phyloP scores from a whole-genome alignment of 2,113 vertebrate species.

The Buteo buteo region DNA sequence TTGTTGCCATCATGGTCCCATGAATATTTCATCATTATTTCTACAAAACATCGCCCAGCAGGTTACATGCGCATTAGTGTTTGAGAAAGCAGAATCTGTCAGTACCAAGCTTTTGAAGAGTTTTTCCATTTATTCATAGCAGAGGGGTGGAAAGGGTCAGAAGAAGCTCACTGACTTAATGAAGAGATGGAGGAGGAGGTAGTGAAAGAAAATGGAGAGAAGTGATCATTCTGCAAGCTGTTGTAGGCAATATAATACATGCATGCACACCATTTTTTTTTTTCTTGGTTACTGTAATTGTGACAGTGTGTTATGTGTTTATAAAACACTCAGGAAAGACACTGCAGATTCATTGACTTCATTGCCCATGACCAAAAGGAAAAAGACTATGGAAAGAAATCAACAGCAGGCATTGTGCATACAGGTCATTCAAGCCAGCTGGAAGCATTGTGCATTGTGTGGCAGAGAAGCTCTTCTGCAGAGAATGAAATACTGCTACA shows the following conservation, averaged over 20 bases:
- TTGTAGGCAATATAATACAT: neutral
- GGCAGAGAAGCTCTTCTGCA: neutral
- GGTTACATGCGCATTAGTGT: slow-evolving; percentile 12
- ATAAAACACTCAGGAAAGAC: neutral
- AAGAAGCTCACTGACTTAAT: neutral
- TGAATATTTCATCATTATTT: slow-evolving; percentile 64
- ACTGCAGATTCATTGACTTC: neutral
- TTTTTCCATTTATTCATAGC: slow-evolving; percentile 3
- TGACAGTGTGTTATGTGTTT: neutral
- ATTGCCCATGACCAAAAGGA: neutral
- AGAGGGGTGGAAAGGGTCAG: neutral
- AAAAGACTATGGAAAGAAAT: neutral
- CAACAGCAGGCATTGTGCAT: neutral
- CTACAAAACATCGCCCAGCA: slow-evolving; percentile 27
- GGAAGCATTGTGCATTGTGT: neutral
- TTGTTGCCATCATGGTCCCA: slow-evolving; percentile 32
- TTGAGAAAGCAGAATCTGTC: slow-evolving; percentile 10
- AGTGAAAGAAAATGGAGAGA: neutral
- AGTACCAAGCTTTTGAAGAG: neutral
- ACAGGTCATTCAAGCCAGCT: neutral
- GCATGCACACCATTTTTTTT: neutral
- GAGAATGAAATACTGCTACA: neutral
- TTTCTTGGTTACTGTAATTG: neutral
- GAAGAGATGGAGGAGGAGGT: neutral
- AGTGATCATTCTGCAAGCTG: neutral